These are phyloP conservation scores for Lordiphosa collinella DNA, from an alignment of 1,140 invertebrate genomes.

Conservation along the genomic window DNA sequence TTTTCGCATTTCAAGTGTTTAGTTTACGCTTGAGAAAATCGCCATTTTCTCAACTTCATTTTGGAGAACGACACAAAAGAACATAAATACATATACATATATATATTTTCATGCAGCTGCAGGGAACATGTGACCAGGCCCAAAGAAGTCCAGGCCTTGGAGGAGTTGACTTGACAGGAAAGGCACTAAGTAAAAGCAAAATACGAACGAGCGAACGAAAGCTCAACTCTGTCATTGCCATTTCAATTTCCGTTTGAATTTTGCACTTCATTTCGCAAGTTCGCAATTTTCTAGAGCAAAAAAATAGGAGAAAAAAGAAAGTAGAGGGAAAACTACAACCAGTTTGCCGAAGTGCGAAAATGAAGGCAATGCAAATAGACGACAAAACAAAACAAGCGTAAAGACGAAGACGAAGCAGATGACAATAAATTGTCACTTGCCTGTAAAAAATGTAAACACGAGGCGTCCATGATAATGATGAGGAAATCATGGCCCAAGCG, in stretches of 20 bases:
- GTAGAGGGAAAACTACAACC: conserved; percentile 27
- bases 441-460: conserved; percentile 65
- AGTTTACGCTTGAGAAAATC: conserved; percentile 76
- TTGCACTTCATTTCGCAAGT: conserved; percentile 78
- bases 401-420: conserved; percentile 45
- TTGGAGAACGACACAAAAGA: conserved; percentile 17
- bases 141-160: conserved; percentile 12
- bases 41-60: conserved; percentile 75
- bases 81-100: conserved; percentile 26
- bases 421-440: conserved; percentile 69
- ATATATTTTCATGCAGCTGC: conserved; percentile 34
- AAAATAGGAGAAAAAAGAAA: conserved; percentile 14
- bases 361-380: conserved; percentile 70
- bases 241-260: conserved; percentile 78
- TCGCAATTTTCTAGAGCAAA: conserved; percentile 59
- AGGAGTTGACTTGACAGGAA: conserved; percentile 26
- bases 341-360: conserved; percentile 29
- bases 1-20: conserved; percentile 75
- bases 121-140: conserved; percentile 52
- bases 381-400: conserved; percentile 60
- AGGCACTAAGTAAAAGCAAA: conserved; percentile 37
- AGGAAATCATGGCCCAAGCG: conserved; percentile 64
- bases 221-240: conserved; percentile 72
- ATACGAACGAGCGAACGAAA: conserved; percentile 13
- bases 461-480: conserved; percentile 71